phyloP scores from a whole-genome alignment of 2,113 vertebrate species.

The Atherinomorus stipes region DNA sequence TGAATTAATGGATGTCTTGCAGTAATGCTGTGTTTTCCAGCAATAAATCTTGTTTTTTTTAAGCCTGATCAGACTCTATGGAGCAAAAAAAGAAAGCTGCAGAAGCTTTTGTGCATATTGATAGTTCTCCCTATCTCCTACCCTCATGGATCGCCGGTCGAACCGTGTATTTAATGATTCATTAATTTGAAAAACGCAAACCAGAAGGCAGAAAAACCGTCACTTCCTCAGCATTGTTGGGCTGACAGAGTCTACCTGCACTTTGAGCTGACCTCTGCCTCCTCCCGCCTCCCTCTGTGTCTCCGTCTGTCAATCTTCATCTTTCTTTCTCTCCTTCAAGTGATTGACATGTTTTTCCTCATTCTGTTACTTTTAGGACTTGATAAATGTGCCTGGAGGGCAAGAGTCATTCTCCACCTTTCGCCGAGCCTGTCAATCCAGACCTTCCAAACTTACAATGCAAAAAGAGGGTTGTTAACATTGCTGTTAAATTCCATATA shows the following conservation, averaged over 20 bases:
- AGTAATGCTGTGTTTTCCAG: neutral
- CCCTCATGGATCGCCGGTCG: slow-evolving; percentile 8
- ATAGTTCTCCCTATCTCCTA: neutral
- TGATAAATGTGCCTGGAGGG: slow-evolving; percentile 63
- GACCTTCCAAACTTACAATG: slow-evolving; percentile 12
- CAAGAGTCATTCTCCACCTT: slow-evolving; percentile 33
- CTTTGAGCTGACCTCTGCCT: slow-evolving; percentile 45
- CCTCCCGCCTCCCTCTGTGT: slow-evolving; percentile 32
- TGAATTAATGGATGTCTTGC: neutral
- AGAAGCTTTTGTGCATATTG: neutral
- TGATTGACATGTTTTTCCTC: slow-evolving; percentile 55
- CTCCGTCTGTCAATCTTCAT: slow-evolving; percentile 44
- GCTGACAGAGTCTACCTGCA: slow-evolving; percentile 43
- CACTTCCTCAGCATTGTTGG: neutral
- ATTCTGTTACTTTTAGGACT: slow-evolving; percentile 52
- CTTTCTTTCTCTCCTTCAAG: slow-evolving; percentile 9
- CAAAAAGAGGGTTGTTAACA: slow-evolving; percentile 16
- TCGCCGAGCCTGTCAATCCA: slow-evolving; percentile 19
- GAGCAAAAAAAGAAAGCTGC: slow-evolving; percentile 1
- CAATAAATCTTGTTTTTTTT: slow-evolving; percentile 25
- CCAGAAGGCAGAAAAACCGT: slow-evolving; percentile 21
- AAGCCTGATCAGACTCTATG: slow-evolving; percentile 13
- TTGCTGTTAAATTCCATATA: slow-evolving; percentile 1
- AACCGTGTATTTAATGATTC: slow-evolving; percentile 22
- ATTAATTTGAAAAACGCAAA: slow-evolving; percentile 45